Percentiles rank a stretch among this genome's conserved stretches.
Evolutionary conservation across 92 coral and sea anemone genomes (phyloP).

Genomic region (Parazoanthus darwini): DNA sequence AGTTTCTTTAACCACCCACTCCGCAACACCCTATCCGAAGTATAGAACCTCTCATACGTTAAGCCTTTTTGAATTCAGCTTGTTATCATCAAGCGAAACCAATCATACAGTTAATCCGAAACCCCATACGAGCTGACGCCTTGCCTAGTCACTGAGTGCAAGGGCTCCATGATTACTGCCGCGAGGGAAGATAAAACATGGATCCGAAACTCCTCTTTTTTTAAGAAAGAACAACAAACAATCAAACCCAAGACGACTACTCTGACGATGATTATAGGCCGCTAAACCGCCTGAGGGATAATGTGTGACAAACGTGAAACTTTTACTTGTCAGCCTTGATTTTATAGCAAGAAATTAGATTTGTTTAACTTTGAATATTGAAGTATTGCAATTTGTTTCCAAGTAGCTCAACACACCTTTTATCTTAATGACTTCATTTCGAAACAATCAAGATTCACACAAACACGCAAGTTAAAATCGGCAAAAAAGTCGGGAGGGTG

Average conservation of each 20-base stretch:
- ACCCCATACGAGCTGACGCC: constrained; percentile 59
- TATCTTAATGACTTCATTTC: too few relatives aligned
- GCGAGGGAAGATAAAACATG: constrained; percentile 3
- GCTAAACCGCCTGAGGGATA: too few relatives aligned
- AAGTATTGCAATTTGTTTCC: too few relatives aligned
- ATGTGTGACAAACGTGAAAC: too few relatives aligned
- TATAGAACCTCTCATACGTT: not conserved
- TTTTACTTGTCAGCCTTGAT: too few relatives aligned
- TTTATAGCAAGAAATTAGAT: too few relatives aligned
- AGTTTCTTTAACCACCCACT: not conserved
- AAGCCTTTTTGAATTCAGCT: constrained; percentile 46
- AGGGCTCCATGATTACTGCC: constrained; percentile 71
- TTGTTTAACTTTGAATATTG: too few relatives aligned
- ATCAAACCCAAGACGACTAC: not conserved
- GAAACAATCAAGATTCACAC: too few relatives aligned
- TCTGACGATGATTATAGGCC: too few relatives aligned
- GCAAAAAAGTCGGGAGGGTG: too few relatives aligned
- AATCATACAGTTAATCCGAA: constrained; percentile 33
- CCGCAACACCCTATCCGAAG: not conserved
- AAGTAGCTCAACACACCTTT: too few relatives aligned
- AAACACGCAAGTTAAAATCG: too few relatives aligned
- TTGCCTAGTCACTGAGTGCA: constrained; percentile 48
- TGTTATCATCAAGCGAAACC: constrained; percentile 56
- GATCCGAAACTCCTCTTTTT: constrained; percentile 17
- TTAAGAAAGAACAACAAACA: not conserved